Evolutionary conservation across 2,797 vertebrate species (phyloP), one percentile per base, ranked within the genome.

Genomic region (Cephalopachus bancanus): DNA sequence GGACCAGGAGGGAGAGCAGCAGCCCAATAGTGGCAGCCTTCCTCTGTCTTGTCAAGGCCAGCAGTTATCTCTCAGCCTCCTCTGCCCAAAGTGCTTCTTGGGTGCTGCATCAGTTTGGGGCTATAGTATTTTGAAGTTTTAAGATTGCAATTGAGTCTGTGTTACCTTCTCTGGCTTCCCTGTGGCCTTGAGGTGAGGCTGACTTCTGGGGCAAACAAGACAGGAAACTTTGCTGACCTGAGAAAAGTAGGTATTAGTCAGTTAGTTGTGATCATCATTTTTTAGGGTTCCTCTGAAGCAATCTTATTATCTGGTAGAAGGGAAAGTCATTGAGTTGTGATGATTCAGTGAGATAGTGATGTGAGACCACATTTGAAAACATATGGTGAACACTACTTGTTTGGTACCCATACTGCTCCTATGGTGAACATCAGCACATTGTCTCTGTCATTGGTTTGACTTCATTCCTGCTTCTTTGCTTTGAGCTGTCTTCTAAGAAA

Each of bases 341-440:
- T 28, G 59, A 33, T 33, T 14, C n/a, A 17, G n/a, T 30, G 55
- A 74, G 14, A 55, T 37, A 1, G 37, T 10, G 44, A 11, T 16
- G 8, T 11, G 11, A 24, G 55, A 33, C 24, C 53, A 20, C 1
- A 16, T 53, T 11, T 64, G 49, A 30, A 11, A 10, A 28, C n/a
- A 37, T 10, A 10, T 24, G 49, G 12, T 22, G 17, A 24, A 33
- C 30, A 3, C 26, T 10, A 6, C 9, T 1, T 51, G 7, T 64
- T 33, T 24, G 28, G 12, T 92, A 28, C 67, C 16, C 15, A 8
- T 55, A 11, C 49, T 20, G 49, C 74, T 5, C 4, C 69, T 15
- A 2, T 5, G 3, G 44, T 1, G 22, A 33, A 20, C 44, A 3
- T 30, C 4, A 6, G n/a, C 16, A 1, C 11, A 1, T 16, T 16